Percentiles rank a stretch among this genome's conserved stretches.
These are phyloP conservation scores for Loris lydekkerianus DNA, from an alignment of 2,797 vertebrate species.

Conservation along the genomic window DNA sequence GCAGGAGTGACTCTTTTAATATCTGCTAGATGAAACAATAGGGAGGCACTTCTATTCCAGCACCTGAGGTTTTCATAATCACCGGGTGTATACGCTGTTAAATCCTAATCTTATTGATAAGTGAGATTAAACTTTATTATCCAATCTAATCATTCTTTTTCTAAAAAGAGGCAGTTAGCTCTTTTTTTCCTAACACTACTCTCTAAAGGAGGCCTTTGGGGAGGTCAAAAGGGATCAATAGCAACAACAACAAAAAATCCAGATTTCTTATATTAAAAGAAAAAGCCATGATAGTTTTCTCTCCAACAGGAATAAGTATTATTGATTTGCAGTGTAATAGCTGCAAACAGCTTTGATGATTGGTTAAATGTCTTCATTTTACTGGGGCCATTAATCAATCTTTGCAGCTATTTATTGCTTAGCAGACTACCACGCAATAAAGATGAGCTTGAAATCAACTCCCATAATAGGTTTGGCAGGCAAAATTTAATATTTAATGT, in stretches of 20 bases:
- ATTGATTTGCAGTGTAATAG: slow-evolving; percentile 82
- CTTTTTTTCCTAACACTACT: slow-evolving; percentile 4
- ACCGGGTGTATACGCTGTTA: background rate
- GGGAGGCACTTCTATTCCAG: background rate
- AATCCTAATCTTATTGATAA: slow-evolving; percentile 46
- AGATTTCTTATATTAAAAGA: slow-evolving; percentile 70
- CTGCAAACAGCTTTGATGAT: slow-evolving; percentile 78
- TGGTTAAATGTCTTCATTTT: slow-evolving; percentile 83
- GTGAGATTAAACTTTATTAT: slow-evolving; percentile 36
- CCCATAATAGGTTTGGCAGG: slow-evolving; percentile 65
- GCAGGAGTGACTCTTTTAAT: background rate
- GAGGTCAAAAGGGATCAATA: slow-evolving; percentile 65
- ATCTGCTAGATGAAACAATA: background rate
- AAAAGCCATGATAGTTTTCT: slow-evolving; percentile 62
- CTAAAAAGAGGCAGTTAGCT: slow-evolving; percentile 9
- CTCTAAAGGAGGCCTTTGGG: slow-evolving; percentile 40
- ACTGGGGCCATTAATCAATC: slow-evolving; percentile 79
- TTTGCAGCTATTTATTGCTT: slow-evolving; percentile 82
- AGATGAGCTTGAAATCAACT: slow-evolving; percentile 77
- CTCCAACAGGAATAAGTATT: slow-evolving; percentile 78
- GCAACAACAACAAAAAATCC: slow-evolving; percentile 27
- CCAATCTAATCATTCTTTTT: slow-evolving; percentile 54
- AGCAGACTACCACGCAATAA: slow-evolving; percentile 71
- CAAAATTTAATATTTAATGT: slow-evolving; percentile 81
- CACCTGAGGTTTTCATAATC: background rate